Evolutionary conservation across 2,797 vertebrate genomes (phyloP).

Genomic region (Tenualosa ilisha): DNA sequence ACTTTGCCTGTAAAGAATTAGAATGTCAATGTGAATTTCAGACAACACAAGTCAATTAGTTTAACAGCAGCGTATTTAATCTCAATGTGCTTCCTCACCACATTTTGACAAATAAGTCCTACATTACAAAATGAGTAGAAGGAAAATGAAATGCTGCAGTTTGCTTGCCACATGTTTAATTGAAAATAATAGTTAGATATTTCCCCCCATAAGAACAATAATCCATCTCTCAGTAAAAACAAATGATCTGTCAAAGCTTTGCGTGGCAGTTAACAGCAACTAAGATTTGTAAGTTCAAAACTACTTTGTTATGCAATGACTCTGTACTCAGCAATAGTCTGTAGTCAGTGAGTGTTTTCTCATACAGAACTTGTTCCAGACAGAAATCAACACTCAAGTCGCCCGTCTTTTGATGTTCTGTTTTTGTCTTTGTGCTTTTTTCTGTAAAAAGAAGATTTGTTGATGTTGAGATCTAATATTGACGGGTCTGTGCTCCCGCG

Average conservation of each 20-base stretch:
- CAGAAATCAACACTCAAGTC: too few species aligned
- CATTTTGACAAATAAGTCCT: neutral
- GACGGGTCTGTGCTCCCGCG: slow-evolving; percentile 20
- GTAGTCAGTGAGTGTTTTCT: too few species aligned
- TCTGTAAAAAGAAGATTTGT: neutral
- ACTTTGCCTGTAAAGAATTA: neutral
- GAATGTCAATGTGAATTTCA: neutral
- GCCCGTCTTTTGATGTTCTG: neutral
- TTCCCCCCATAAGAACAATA: neutral
- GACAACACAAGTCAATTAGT: neutral
- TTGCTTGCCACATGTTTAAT: slow-evolving; percentile 3
- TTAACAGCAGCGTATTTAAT: neutral
- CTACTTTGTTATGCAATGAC: too few species aligned
- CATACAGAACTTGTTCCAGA: too few species aligned
- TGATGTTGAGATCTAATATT: neutral
- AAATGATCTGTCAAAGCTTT: too few species aligned
- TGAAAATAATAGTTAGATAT: neutral
- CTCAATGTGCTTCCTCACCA: neutral
- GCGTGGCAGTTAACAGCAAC: too few species aligned
- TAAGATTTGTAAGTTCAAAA: too few species aligned
- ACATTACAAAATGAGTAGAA: neutral
- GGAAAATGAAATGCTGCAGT: neutral
- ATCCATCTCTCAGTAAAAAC: neutral
- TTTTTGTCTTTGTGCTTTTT: neutral
- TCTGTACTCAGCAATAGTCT: too few species aligned